These are phyloP conservation scores for Sphaeramia orbicularis DNA, from an alignment of 2,797 vertebrate genomes.

Conservation along the genomic window DNA sequence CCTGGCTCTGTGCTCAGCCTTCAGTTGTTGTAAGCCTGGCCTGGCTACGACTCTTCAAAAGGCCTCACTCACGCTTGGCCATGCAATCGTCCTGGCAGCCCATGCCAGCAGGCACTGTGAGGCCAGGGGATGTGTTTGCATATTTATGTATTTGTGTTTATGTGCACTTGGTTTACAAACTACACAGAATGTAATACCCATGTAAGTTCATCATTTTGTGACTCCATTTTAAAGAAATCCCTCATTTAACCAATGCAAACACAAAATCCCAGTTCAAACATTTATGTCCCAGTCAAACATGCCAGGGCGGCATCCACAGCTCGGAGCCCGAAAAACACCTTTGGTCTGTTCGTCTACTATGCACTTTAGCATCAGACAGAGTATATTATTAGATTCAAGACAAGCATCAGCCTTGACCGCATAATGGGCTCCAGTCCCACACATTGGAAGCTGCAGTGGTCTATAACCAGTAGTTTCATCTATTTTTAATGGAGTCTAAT, in stretches of 20 bases:
- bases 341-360: conserved; percentile 8
- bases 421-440: conserved; percentile 16
- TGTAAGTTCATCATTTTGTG: not conserved
- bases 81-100: conserved; percentile 50
- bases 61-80: conserved; percentile 51
- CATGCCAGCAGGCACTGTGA: conserved; percentile 26
- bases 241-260: not conserved
- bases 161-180: conserved; percentile 12
- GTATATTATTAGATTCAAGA: conserved; percentile 36
- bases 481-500: conserved; percentile 78
- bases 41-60: conserved; percentile 54
- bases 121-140: conserved; percentile 2
- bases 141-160: conserved; percentile 29
- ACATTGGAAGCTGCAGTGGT: conserved; percentile 29
- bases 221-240: not conserved
- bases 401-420: conserved; percentile 14
- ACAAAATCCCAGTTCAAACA: conserved; percentile 1
- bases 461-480: conserved; percentile 61
- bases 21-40: conserved; percentile 52
- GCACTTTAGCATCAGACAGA: conserved; percentile 23
- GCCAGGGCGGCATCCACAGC: conserved; percentile 3
- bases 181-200: not conserved
- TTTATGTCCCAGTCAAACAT: not conserved
- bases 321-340: conserved; percentile 16
- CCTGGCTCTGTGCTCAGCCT: conserved; percentile 46